Conservation (phyloP, 2,113 vertebrate species). For the Ornithorhynchus anatinus region DNA sequence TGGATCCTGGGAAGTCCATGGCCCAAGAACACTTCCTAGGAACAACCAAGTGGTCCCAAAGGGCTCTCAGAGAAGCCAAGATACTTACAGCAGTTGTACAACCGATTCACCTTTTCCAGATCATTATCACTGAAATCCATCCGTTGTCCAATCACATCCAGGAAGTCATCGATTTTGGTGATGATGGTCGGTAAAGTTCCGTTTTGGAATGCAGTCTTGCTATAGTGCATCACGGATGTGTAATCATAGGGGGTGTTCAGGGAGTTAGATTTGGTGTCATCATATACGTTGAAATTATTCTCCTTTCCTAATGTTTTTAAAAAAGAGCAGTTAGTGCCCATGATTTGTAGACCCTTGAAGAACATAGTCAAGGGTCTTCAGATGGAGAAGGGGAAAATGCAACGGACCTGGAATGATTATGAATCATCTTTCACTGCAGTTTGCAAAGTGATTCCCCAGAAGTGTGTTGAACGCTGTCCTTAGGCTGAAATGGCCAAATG, state of each 20-base stretch:
- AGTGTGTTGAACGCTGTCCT: too few species aligned
- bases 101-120: constrained; percentile 81
- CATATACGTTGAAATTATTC: constrained; percentile 78
- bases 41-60: too few species aligned
- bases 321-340: background rate
- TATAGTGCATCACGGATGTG: constrained; percentile 90
- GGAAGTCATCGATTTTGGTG: constrained; percentile 85
- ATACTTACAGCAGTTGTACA: constrained; percentile 90
- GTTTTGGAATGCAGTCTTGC: constrained; percentile 82
- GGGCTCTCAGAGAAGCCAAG: background rate
- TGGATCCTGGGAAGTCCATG: too few species aligned
- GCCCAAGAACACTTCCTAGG: too few species aligned
- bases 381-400: too few species aligned
- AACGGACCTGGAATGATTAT: too few species aligned
- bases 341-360: too few species aligned
- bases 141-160: constrained; percentile 87
- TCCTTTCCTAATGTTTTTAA: constrained; percentile 73
- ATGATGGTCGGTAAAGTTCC: constrained; percentile 84
- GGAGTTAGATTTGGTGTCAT: constrained; percentile 70
- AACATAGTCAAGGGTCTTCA: too few species aligned
- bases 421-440: too few species aligned
- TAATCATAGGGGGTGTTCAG: constrained; percentile 90
- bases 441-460: too few species aligned
- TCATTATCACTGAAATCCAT: constrained; percentile 94
- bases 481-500: too few species aligned